These are phyloP conservation scores for Carollia perspicillata DNA, from an alignment of 2,113 vertebrate genomes.

Conservation along the genomic window DNA sequence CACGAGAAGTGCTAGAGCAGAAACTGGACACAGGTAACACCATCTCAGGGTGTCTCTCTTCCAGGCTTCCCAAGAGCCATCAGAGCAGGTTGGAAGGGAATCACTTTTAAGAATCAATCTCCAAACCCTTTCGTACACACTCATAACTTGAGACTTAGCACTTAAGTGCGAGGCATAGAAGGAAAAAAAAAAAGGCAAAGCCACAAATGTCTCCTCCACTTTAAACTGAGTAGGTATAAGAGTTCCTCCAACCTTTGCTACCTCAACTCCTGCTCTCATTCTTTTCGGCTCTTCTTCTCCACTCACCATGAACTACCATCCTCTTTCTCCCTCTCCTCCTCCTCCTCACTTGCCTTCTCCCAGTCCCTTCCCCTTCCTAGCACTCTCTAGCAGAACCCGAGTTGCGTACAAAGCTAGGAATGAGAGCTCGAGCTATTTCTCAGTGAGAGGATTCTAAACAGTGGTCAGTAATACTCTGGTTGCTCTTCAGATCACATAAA, in stretches of 20 bases:
- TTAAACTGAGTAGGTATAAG: neutral
- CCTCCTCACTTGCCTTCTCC: neutral
- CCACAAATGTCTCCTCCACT: neutral
- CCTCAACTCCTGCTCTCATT: neutral
- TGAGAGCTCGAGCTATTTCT: neutral
- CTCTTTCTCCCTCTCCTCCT: neutral
- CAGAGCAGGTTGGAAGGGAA: neutral
- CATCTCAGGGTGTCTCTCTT: neutral
- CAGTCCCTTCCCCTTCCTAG: neutral
- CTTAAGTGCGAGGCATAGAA: neutral
- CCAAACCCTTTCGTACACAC: neutral
- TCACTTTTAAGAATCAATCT: neutral
- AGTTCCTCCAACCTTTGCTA: neutral
- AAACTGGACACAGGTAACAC: neutral
- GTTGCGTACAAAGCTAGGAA: neutral
- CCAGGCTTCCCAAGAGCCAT: neutral
- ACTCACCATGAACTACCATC: neutral
- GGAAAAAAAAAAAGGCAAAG: neutral
- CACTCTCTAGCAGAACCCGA: neutral
- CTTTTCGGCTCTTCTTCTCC: neutral
- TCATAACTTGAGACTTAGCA: neutral
- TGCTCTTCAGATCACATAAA: too few species aligned
- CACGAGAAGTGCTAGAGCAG: neutral
- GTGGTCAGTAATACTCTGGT: neutral
- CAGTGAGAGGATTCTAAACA: neutral